Base-by-base conservation (phyloP, 30 jellyfish, hydroid and myxozoan species). In the Hydractinia symbiolongicarpus region DNA sequence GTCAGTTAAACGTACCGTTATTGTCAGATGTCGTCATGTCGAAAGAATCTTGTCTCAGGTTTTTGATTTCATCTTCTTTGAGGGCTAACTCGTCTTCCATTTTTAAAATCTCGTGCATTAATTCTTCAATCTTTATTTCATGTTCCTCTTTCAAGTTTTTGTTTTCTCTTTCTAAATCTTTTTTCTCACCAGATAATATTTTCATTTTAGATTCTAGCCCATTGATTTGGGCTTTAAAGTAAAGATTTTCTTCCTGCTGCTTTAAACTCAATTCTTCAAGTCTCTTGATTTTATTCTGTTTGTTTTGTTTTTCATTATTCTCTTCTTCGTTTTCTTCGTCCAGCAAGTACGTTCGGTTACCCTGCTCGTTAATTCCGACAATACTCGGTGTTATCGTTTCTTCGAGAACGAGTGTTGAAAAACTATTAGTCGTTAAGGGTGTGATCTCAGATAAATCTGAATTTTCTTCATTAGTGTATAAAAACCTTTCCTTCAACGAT, bases 21-120 rank as follows among this genome's bases (percentile, higher is more conserved):
- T 78, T 78, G 64, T 76, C 20, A 86, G 76, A 79, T 54, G 74
- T 16, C 44, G 78, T 77, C 10, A 83, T 83, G 61, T 78, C 82
- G 55, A 70, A 30, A 30, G 44, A 30, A 30, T 30, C 86, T 11
- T 86, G 78, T n/a, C 87, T 69, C n/a, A 85, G 83, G 67, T 81
- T 73, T 62, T 78, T 81, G 84, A 84, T 30, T 60, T 85, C 95
- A 44, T 85, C 87, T 66, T 86, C 60, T 55, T 76, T 77, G 0
- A 9, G 4, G 55, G 60, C 6, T 7, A 77, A 81, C 75, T 81
- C 82, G 62, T 80, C 93, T 20, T 82, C 91, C 5, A 82, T 52
- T 17, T 81, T 85, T 13, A 55, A 84, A 13, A 83, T 74, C 16
- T 90, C 90, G 14, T 58, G 72, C 40, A 56, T 81, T 72, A 78